Evolutionary conservation across 2,888 invertebrate genomes (phyloP).

Genomic region (Limenitis camilla): DNA sequence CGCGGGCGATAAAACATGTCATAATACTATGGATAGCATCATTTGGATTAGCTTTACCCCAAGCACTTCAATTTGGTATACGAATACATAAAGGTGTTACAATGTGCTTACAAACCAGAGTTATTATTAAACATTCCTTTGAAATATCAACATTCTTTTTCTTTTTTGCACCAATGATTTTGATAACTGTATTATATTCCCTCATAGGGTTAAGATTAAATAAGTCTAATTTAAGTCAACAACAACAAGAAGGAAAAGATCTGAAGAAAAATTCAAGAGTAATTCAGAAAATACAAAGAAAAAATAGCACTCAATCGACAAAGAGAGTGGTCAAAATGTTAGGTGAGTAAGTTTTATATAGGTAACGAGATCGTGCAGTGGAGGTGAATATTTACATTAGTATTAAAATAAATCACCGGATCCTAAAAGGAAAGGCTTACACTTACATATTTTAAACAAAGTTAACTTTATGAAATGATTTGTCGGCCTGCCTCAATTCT

Average conservation of each 20-base stretch:
- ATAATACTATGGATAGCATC: slow-evolving; percentile 87
- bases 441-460: no score
- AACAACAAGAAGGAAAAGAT: slow-evolving; percentile 37
- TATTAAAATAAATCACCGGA: no score
- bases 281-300: slow-evolving; percentile 44
- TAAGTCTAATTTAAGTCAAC: slow-evolving; percentile 55
- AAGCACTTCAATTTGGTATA: slow-evolving; percentile 71
- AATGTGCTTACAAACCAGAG: slow-evolving; percentile 66
- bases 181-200: slow-evolving; percentile 83
- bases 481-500: no score
- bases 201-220: slow-evolving; percentile 77
- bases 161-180: slow-evolving; percentile 84
- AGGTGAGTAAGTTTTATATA: slow-evolving; percentile 67
- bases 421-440: no score
- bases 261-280: slow-evolving; percentile 36
- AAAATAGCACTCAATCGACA: slow-evolving; percentile 74
- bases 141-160: slow-evolving; percentile 82
- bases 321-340: slow-evolving; percentile 83
- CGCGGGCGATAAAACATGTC: slow-evolving; percentile 87
- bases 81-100: slow-evolving; percentile 48
- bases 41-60: slow-evolving; percentile 82
- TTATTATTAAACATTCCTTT: slow-evolving; percentile 77
- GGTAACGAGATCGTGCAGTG: background rate
- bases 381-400: no score
- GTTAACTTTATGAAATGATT: no score